phyloP scores from a whole-genome alignment of 1,140 invertebrate genomes.

The Meloidogyne chitwoodi region DNA sequence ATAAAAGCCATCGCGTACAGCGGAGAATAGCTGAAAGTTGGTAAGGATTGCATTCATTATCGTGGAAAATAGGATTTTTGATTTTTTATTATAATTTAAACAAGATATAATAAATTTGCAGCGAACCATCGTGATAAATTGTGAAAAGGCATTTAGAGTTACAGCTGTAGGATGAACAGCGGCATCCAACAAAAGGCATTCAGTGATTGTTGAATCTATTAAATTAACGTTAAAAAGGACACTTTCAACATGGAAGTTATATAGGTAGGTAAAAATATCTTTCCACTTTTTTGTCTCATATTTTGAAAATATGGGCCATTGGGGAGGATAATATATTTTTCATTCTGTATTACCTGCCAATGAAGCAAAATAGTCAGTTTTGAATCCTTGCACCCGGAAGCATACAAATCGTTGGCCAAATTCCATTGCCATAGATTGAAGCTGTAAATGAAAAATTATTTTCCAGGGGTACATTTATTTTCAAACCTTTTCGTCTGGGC shows the following conservation, averaged over 20 bases:
- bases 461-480: neutral
- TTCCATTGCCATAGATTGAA: conserved; percentile 44
- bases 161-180: conserved; percentile 53
- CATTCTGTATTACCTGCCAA: conserved; percentile 23
- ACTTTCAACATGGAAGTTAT: too few relatives aligned
- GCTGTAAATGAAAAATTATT: conserved; percentile 31
- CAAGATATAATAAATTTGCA: conserved; percentile 11
- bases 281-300: too few relatives aligned
- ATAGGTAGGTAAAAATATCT: too few relatives aligned
- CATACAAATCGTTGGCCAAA: conserved; percentile 47
- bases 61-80: too few relatives aligned
- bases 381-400: conserved; percentile 45
- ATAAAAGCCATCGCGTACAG: conserved; percentile 57
- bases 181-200: conserved; percentile 48
- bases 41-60: neutral
- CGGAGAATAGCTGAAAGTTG: conserved; percentile 47
- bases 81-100: too few relatives aligned
- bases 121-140: conserved; percentile 53
- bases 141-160: conserved; percentile 54
- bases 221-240: neutral
- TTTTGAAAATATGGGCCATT: too few relatives aligned
- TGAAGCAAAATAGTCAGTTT: conserved; percentile 54
- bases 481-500: conserved; percentile 40
- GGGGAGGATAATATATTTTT: too few relatives aligned
- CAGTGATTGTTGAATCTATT: conserved; percentile 51